Percentiles rank a stretch among this genome's conserved stretches.
These are phyloP conservation scores for Archilochus colubris DNA, from an alignment of 2,113 vertebrate species.

Conservation along the genomic window DNA sequence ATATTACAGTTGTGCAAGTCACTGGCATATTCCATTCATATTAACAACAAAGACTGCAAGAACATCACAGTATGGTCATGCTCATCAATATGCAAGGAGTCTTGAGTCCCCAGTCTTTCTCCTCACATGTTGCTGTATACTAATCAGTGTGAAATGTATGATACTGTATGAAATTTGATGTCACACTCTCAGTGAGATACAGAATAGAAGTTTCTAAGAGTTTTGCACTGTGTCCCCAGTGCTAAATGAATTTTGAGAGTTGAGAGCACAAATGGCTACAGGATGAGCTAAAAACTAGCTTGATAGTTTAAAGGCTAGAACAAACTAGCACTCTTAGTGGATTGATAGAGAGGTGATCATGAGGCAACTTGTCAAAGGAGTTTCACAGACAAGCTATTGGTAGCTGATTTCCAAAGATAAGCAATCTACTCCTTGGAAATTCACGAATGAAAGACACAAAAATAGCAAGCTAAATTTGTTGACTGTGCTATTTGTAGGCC, in stretches of 20 bases:
- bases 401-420: slow-evolving; percentile 39
- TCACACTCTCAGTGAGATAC: not conserved
- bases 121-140: not conserved
- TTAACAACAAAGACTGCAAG: not conserved
- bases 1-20: not conserved
- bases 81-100: not conserved
- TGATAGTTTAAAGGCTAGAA: slow-evolving; percentile 11
- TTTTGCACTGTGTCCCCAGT: not conserved
- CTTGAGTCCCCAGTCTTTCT: not conserved
- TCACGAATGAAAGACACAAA: slow-evolving; percentile 34
- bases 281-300: not conserved
- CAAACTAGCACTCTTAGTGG: not conserved
- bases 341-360: not conserved
- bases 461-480: slow-evolving; percentile 54
- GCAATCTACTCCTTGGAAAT: slow-evolving; percentile 37
- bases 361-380: not conserved
- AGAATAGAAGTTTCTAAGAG: not conserved
- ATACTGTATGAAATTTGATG: not conserved
- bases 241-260: not conserved
- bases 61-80: not conserved
- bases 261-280: slow-evolving; percentile 1
- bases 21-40: not conserved
- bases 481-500: slow-evolving; percentile 18
- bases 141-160: not conserved
- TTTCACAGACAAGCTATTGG: slow-evolving; percentile 52